These are phyloP conservation scores for Chelonia mydas DNA, from an alignment of 2,797 vertebrate genomes.

Conservation along the genomic window DNA sequence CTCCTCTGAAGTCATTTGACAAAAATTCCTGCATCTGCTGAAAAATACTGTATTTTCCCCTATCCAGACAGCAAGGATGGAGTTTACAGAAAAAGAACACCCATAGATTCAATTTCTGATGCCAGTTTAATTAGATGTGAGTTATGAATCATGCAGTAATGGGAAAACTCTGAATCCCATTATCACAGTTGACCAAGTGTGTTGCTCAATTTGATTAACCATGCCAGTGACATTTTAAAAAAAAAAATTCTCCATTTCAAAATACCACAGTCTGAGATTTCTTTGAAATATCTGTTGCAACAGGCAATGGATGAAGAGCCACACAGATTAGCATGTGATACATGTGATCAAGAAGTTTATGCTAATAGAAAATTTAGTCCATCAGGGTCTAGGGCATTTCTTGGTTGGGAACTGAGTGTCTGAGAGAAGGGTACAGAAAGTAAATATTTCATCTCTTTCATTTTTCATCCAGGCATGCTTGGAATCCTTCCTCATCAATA, in stretches of 20 bases:
- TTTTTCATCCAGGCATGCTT: conserved; percentile 75
- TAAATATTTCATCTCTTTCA: conserved; percentile 68
- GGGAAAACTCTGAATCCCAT: conserved; percentile 40
- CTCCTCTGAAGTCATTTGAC: not conserved
- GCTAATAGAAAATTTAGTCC: not conserved
- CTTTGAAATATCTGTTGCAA: conserved; percentile 2
- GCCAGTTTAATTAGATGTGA: conserved; percentile 40
- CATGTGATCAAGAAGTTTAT: not conserved
- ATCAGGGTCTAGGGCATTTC: not conserved
- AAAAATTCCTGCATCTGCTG: conserved; percentile 24
- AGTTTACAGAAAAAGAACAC: not conserved
- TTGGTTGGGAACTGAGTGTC: not conserved
- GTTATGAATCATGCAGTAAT: conserved; percentile 27
- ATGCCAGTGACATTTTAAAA: not conserved
- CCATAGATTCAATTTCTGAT: conserved; percentile 55
- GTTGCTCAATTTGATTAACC: not conserved
- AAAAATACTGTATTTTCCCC: conserved; percentile 38
- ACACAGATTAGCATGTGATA: not conserved
- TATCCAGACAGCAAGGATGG: conserved; percentile 56
- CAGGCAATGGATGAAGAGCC: not conserved
- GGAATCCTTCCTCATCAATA: conserved; percentile 82
- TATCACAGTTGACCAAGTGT: conserved; percentile 30
- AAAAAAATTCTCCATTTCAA: not conserved
- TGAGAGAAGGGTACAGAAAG: conserved; percentile 51
- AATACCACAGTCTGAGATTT: not conserved